Evolutionary conservation across 2,888 invertebrate genomes (phyloP).

Genomic region (Minunthozetes semirufus): DNA sequence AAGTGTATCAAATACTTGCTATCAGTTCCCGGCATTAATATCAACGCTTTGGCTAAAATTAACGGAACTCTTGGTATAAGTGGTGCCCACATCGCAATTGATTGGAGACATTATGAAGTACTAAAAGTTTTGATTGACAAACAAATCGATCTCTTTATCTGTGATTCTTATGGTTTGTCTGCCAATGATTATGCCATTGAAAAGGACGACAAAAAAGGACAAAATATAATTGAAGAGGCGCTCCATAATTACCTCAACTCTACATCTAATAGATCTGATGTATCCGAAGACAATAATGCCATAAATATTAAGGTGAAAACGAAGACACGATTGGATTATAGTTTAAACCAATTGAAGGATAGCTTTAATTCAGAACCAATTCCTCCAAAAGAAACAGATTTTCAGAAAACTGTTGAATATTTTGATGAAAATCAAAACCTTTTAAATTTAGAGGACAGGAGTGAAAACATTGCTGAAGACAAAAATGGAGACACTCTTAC

Average conservation of each 20-base stretch:
- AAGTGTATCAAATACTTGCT: constrained; percentile 16
- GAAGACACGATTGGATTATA: not conserved
- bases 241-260: not conserved
- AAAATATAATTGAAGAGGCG: constrained; percentile 34
- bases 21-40: not conserved
- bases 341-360: not conserved
- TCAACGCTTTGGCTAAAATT: constrained; percentile 20
- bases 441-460: no score
- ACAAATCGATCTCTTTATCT: constrained; percentile 39
- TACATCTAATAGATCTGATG: not conserved
- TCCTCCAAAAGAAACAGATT: not conserved
- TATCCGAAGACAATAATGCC: no score
- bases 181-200: constrained; percentile 39
- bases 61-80: constrained; percentile 39
- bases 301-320: no score
- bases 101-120: constrained; percentile 39
- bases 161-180: constrained; percentile 39
- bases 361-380: not conserved
- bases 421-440: not conserved
- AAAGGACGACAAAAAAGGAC: constrained; percentile 35
- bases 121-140: constrained; percentile 38
- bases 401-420: not conserved
- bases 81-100: constrained; percentile 41
- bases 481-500: not conserved
- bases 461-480: no score